Conservation (phyloP, 2,888 invertebrate genomes). For the Cephus runcator region DNA sequence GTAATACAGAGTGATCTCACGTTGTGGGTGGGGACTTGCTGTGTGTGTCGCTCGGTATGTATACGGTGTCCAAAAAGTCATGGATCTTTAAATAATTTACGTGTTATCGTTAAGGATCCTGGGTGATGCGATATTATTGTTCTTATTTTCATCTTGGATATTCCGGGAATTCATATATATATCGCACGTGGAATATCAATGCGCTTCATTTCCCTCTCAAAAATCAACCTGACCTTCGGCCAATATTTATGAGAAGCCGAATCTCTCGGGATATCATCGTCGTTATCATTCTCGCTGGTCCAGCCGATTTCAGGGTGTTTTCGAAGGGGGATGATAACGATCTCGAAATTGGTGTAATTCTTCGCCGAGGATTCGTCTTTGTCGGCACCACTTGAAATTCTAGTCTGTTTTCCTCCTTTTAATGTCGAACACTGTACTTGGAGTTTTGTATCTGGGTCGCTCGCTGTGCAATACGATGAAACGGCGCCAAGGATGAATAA, state of each 20-base stretch:
- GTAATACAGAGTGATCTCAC: conserved; percentile 62
- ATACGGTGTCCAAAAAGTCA: conserved; percentile 16
- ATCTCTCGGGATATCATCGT: not conserved
- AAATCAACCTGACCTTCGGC: not conserved
- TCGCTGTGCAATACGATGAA: conserved; percentile 36
- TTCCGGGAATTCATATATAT: conserved; percentile 20
- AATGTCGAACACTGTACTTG: not conserved
- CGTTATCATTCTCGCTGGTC: not conserved
- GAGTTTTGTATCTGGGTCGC: conserved; percentile 49
- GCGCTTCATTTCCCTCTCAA: not conserved
- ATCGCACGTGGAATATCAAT: not conserved
- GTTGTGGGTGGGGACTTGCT: conserved; percentile 55
- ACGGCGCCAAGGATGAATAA: conserved; percentile 47
- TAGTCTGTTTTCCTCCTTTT: not conserved
- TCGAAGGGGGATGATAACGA: not conserved
- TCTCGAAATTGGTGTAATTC: not conserved
- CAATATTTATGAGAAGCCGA: not conserved
- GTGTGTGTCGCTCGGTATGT: conserved; percentile 26
- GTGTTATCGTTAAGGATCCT: not conserved
- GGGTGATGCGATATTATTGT: not conserved
- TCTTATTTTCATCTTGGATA: conserved; percentile 12
- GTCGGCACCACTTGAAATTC: not conserved
- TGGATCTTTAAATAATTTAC: not conserved
- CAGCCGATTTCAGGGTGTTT: not conserved
- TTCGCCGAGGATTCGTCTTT: not conserved